Base-by-base conservation (phyloP, 2,797 vertebrate species). In the Bovichtus variegatus region DNA sequence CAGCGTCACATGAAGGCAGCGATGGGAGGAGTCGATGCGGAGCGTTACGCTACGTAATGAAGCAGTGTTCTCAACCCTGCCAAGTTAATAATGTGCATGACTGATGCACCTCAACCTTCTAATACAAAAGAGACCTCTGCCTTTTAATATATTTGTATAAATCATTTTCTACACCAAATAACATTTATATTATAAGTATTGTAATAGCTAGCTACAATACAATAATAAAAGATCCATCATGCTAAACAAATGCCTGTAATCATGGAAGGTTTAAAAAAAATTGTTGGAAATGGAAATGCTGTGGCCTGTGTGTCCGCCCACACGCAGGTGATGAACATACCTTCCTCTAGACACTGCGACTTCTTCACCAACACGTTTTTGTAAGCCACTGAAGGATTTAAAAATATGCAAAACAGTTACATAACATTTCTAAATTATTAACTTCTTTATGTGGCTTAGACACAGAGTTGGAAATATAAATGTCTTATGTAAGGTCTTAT, bases 341-440 rank as follows among this genome's bases (percentile, higher is more conserved):
- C 65, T 70, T 83, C 25, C 38, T 67, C 61, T 53, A 78, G 53
- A 79, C 59, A 64, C 57, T 49, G 55, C 1, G 60, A 50, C 72
- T 71, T 85, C 64, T 85, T 76, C 53, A 46, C 51, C n/a, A 79
- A 77, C 77, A 72, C 76, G 71, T 72, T 88, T 90, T 84, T 86
- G 67, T 85, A 87, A 87, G 82, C 65, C 82, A 85, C 71, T 58
- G 67, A 91, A 89, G 85, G 74, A 91, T 89, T 92, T 89, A 85
- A 91, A 92, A 94, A 93, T 94, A 95, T 94, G 93, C 91, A 92
- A 94, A 94, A 91, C 82, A 89, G 87, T 94, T 94, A 90, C 88
- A 93, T 94, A 94, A 95, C 77, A 92, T 85, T 88, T 93, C 67
- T 94, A 87, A 94, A 95, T 95, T 91, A 94, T 94, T 94, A 91